Base-by-base conservation (phyloP, 2,113 vertebrate genomes). In the Malurus melanocephalus region DNA sequence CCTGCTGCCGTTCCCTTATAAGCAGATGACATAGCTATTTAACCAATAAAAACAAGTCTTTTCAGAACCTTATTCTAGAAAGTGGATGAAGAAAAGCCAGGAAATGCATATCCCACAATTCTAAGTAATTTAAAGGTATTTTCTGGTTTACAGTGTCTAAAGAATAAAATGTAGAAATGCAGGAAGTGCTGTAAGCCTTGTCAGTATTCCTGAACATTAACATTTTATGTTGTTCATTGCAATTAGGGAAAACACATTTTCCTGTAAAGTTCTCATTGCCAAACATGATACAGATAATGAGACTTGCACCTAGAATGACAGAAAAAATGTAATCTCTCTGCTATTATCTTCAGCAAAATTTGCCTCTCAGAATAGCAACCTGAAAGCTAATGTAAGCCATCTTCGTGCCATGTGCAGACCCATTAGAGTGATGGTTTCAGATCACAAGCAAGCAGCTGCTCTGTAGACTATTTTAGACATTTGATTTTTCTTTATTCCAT, bases 381-480 rank as follows among this genome's bases (percentile, higher is more conserved):
- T 96, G 95, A 97, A 96, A 97, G 96, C 96, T 98, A 98, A 98
- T 97, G 95, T 95, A 94, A 97, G 97, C 93, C 90, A 88, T 97
- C 96, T 96, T 97, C 96, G 45, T 96, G 95, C 96, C 95, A 78
- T 88, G 88, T 46, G 79, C 96, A 96, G 96, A 92, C 93, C 96
- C 95, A 97, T 97, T 98, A 98, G 90, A 94, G 91, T 97, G 96
- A 97, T 97, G 97, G 95, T 96, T 97, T 97, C 86, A 95, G 94
- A 97, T 97, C 96, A 96, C 74, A 96, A 96, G 96, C 83, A 95
- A 96, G 96, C 97, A 96, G 93, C 91, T 94, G 93, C 88, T 97
- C 93, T 96, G 90, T 93, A 92, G 94, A 84, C 95, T 96, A 32
- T 95, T 97, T 95, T 68, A 97, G 95, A 89, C 85, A 49, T 96